Percentiles rank a stretch among this genome's conserved stretches.
phyloP scores from a whole-genome alignment of 2,113 vertebrate species.

The Pomatorhinus ruficollis region DNA sequence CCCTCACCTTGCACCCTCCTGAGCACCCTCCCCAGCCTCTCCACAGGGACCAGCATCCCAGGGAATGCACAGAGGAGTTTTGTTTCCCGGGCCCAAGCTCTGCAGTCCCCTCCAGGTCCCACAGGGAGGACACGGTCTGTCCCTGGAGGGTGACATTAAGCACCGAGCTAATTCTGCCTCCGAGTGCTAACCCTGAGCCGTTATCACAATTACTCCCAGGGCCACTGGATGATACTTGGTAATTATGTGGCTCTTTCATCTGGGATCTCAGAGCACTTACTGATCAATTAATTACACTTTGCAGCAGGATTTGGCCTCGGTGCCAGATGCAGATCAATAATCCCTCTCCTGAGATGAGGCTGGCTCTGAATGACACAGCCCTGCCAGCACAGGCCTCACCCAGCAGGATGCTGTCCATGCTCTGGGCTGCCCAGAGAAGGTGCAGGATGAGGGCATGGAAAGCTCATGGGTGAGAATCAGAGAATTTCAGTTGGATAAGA shows the following conservation, averaged over 20 bases:
- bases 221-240: neutral
- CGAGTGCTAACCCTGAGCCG: neutral
- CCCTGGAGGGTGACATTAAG: neutral
- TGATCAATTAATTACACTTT: constrained; percentile 53
- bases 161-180: neutral
- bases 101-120: neutral
- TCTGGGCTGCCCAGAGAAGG: neutral
- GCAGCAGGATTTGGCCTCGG: neutral
- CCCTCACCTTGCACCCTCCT: accelerated
- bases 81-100: neutral
- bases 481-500: neutral
- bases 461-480: neutral
- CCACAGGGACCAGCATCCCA: neutral
- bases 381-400: neutral
- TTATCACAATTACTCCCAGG: constrained; percentile 14
- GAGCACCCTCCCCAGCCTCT: neutral
- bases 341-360: neutral
- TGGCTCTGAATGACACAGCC: accelerated
- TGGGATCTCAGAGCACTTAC: constrained; percentile 15
- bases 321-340: neutral
- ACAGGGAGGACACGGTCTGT: neutral
- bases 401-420: accelerated
- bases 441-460: neutral
- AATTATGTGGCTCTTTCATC: constrained; percentile 24
- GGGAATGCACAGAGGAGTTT: neutral